Base-by-base conservation (phyloP, 2,888 invertebrate genomes). In the Oegoconia quadripuncta region DNA sequence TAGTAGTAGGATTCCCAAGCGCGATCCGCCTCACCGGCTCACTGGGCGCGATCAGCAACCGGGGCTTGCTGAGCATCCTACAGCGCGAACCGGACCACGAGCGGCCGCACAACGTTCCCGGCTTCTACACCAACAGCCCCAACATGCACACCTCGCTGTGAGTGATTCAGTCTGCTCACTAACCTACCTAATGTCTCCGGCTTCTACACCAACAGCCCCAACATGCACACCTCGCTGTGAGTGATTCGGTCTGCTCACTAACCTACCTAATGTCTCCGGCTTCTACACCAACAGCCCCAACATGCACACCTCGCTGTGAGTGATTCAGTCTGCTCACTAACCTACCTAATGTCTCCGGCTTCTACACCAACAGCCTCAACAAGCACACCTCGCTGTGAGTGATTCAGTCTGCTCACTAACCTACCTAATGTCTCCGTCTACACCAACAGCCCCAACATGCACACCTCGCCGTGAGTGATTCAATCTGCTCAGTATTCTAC, bases 391-490 rank as follows among this genome's bases (percentile, higher is more conserved):
- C 75, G 9, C 66, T 78, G 80, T 81, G 12, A 66, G 77, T 69
- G 11, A 3, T 3, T 39, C 76, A 78, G 48, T 74, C 65, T n/a
- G 81, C 80, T 15, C 75, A 68, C 61, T 81, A 81, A 62, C 72
- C 79, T 82, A 15, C 83, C 78, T 62, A 77, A 84, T 65, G 80
- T 83, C 62, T 82, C 84, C 54, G 83, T 86, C 70, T 82, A 87
- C 55, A 64, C 75, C 48, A 73, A 65, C 51, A 48, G 59, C 15
- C 63, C 58, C 37, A 18, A 17, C 39, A 30, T 31, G 34, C 39
- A 39, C 34, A 34, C 39, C 7, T 69, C 75, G 9, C 66, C 78
- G 80, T 80, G 12, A 66, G 77, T 69, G 23, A 4, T n/a, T n/a
- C n/a, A n/a, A n/a, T n/a, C n/a, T n/a, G n/a, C n/a, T n/a, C n/a